These are phyloP conservation scores for Cheirogaleus major DNA, from an alignment of 2,797 vertebrate species.

Conservation along the genomic window DNA sequence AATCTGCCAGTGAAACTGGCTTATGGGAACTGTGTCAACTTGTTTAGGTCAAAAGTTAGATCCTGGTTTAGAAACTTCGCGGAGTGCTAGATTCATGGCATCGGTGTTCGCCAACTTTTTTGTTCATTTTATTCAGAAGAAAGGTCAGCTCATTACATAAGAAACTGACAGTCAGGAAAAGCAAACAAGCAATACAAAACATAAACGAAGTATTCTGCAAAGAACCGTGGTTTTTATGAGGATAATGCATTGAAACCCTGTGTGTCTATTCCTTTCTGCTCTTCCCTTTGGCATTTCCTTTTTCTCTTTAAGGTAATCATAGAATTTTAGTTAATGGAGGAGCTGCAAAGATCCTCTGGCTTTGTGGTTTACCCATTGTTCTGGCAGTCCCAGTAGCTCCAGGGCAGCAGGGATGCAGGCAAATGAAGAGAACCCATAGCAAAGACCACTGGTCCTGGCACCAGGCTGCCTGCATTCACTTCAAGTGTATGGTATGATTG, in stretches of 20 bases:
- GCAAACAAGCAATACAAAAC: neutral
- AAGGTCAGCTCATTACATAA: neutral
- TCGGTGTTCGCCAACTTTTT: neutral
- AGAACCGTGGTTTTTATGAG: neutral
- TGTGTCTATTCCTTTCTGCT: neutral
- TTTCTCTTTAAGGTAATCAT: neutral
- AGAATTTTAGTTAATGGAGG: neutral
- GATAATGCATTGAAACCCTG: neutral
- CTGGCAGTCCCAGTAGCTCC: too few species aligned
- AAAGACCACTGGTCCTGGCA: neutral
- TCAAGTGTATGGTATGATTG: neutral
- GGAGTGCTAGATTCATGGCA: neutral
- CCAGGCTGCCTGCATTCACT: neutral
- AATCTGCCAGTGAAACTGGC: neutral
- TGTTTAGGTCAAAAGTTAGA: neutral
- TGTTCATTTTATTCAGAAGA: conserved; percentile 7
- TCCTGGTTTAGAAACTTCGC: conserved; percentile 48
- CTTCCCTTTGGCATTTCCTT: neutral
- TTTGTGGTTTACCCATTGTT: neutral
- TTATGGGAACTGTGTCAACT: neutral
- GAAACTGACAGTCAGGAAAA: conserved; percentile 5
- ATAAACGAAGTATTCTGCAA: neutral
- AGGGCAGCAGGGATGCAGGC: neutral
- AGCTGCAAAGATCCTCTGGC: neutral
- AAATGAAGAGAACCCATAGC: neutral